phyloP scores from a whole-genome alignment of 2,113 vertebrate genomes.

The Chaetodon auriga region DNA sequence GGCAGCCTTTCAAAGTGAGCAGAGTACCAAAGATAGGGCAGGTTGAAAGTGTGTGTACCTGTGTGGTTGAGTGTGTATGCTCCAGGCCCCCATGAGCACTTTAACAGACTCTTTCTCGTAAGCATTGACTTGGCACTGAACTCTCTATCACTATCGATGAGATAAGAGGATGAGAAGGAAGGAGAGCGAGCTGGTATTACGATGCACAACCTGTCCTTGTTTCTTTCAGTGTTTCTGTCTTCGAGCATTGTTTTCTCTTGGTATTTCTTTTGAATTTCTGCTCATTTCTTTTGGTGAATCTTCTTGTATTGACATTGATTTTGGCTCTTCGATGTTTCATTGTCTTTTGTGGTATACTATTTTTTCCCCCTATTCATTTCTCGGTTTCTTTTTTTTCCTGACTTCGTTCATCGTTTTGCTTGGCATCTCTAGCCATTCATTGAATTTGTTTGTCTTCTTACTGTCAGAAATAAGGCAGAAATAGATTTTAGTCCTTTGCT shows the following conservation, averaged over 20 bases:
- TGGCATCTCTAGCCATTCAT: background rate
- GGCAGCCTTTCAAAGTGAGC: conserved; percentile 17
- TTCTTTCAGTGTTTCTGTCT: conserved; percentile 16
- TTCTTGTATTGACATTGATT: background rate
- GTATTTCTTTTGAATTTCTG: background rate
- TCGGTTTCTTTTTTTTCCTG: background rate
- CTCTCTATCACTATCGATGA: conserved; percentile 45
- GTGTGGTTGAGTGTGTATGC: conserved; percentile 3
- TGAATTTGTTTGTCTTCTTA: background rate
- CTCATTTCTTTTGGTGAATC: background rate
- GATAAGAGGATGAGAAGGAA: conserved; percentile 47
- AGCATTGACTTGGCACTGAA: conserved; percentile 55
- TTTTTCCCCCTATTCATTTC: background rate
- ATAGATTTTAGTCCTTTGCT: background rate
- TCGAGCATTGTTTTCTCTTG: background rate
- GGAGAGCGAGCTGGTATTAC: conserved; percentile 14
- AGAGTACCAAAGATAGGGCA: background rate
- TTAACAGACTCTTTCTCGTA: conserved; percentile 33
- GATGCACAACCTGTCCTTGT: conserved; percentile 27
- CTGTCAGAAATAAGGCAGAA: background rate
- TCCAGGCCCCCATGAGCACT: conserved; percentile 26
- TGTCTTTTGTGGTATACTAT: background rate
- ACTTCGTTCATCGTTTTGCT: background rate
- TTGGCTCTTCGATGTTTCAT: background rate
- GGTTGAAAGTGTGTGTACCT: conserved; percentile 6